Percentiles rank a stretch among this genome's conserved stretches.
Conservation (phyloP, 2,888 invertebrate species). For the Drosophila leonis region DNA sequence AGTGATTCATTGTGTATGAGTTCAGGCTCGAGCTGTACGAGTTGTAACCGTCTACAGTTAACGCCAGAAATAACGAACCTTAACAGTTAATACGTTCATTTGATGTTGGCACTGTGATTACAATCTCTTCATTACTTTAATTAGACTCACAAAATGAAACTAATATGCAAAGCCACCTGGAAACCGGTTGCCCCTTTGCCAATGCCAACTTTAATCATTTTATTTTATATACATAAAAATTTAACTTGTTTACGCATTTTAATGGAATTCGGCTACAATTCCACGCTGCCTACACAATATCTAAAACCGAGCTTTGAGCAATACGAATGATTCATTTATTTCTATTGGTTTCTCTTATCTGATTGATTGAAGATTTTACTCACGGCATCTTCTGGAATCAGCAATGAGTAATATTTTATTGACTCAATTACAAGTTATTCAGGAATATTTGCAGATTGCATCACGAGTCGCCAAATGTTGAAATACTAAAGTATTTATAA, state of each 20-base stretch:
- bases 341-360: not conserved
- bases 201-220: not conserved
- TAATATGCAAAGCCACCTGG: not conserved
- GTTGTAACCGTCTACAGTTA: slow-evolving; percentile 25
- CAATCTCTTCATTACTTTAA: slow-evolving; percentile 12
- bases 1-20: slow-evolving; percentile 34
- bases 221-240: not conserved
- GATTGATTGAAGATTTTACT: not conserved
- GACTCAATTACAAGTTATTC: not conserved
- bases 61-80: slow-evolving; percentile 26
- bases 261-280: slow-evolving; percentile 3
- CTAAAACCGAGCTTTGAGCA: not conserved
- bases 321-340: slow-evolving; percentile 14
- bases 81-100: not conserved
- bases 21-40: not conserved
- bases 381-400: not conserved
- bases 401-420: slow-evolving; percentile 4
- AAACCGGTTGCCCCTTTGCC: slow-evolving; percentile 15
- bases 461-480: no score
- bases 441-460: not conserved
- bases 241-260: not conserved
- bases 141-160: slow-evolving; percentile 3
- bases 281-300: not conserved
- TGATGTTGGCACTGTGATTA: not conserved
- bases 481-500: not conserved